phyloP scores from a whole-genome alignment of 2,113 vertebrate genomes.

The Leptocoma aspasia region DNA sequence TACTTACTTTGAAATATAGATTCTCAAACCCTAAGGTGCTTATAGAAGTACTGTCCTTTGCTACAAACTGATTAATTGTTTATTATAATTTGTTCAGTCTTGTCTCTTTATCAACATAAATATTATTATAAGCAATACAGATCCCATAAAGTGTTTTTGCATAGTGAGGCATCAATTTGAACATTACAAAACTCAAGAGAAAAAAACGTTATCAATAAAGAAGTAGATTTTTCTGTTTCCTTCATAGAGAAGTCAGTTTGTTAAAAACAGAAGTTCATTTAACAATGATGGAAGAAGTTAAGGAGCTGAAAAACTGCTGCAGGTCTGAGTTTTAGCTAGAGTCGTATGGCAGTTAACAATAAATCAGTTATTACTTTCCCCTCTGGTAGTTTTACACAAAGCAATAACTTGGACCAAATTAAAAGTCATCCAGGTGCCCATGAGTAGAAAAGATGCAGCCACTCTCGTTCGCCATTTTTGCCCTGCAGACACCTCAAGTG shows the following conservation, averaged over 20 bases:
- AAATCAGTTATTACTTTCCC: not conserved
- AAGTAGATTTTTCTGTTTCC: not conserved
- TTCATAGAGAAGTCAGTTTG: not conserved
- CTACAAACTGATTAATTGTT: not conserved
- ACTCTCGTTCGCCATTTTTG: not conserved
- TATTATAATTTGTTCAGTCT: not conserved
- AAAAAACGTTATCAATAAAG: not conserved
- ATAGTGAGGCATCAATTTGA: not conserved
- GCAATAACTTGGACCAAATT: not conserved
- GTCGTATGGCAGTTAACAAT: not conserved
- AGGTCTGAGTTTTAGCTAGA: not conserved
- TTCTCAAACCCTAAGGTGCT: not conserved
- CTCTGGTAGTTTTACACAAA: not conserved
- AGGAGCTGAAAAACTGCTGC: not conserved
- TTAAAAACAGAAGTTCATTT: not conserved
- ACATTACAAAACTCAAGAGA: not conserved
- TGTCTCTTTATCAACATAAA: not conserved
- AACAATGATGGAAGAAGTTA: not conserved
- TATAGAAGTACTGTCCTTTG: not conserved
- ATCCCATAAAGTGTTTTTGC: not conserved
- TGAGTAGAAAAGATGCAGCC: not conserved
- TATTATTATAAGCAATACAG: not conserved
- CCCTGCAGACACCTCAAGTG: not conserved
- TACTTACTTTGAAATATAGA: not conserved
- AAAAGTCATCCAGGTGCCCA: not conserved